Percentiles rank a stretch among this genome's conserved stretches.
Evolutionary conservation across 1,140 invertebrate genomes (phyloP).

Genomic region (Hydropsyche tenuis): DNA sequence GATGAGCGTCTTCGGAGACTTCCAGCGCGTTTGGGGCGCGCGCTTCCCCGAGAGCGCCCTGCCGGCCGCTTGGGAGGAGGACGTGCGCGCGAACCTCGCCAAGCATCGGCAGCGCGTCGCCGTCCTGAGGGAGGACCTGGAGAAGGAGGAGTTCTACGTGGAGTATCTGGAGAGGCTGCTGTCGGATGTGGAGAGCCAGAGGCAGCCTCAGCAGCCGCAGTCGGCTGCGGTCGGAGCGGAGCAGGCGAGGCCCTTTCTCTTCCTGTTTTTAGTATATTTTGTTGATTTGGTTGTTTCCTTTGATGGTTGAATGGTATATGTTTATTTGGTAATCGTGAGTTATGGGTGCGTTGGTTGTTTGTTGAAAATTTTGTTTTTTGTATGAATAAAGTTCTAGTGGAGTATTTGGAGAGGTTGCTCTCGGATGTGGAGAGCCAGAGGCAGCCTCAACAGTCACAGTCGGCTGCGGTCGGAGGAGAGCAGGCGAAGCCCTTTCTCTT

Average conservation of each 20-base stretch:
- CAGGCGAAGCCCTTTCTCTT: slow-evolving; percentile 52
- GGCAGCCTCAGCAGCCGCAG: slow-evolving; percentile 61
- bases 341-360: no score
- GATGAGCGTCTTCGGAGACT: slow-evolving; percentile 89
- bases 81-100: slow-evolving; percentile 84
- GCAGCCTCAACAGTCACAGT: slow-evolving; percentile 61
- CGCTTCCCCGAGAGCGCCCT: slow-evolving; percentile 87
- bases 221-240: slow-evolving; percentile 56
- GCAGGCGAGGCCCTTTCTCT: slow-evolving; percentile 53
- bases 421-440: slow-evolving; percentile 58
- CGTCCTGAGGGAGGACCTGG: slow-evolving; percentile 80
- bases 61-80: slow-evolving; percentile 88
- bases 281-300: not conserved
- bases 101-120: slow-evolving; percentile 86
- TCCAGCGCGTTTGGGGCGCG: slow-evolving; percentile 86
- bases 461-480: slow-evolving; percentile 56
- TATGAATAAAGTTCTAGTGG: slow-evolving; percentile 91
- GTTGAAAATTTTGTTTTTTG: no score
- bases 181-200: slow-evolving; percentile 57
- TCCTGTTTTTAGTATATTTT: no score
- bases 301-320: no score
- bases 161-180: slow-evolving; percentile 84
- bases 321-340: no score
- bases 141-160: slow-evolving; percentile 89
- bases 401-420: slow-evolving; percentile 82